Evolutionary conservation across 2,797 vertebrate species (phyloP).

Genomic region (Iguana delicatissima): DNA sequence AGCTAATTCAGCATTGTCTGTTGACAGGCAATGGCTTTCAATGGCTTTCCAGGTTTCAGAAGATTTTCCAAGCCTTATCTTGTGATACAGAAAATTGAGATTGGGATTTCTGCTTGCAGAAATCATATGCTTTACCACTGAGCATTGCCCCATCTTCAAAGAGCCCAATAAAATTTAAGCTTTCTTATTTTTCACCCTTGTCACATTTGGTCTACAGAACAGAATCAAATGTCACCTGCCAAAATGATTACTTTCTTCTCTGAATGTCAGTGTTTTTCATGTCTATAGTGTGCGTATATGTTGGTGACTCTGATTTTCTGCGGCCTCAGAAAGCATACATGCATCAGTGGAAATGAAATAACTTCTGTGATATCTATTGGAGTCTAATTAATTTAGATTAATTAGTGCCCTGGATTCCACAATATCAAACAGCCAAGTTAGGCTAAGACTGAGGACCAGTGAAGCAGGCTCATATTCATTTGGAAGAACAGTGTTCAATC

Average conservation of each 20-base stretch:
- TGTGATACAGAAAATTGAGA: neutral
- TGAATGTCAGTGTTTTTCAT: neutral
- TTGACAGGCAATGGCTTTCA: neutral
- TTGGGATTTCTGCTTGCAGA: neutral
- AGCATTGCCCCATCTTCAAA: neutral
- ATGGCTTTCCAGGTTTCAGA: neutral
- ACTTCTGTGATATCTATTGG: neutral
- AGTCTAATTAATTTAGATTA: neutral
- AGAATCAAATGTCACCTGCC: neutral
- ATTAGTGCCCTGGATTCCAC: neutral
- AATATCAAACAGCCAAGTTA: neutral
- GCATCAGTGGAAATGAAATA: constrained; percentile 8
- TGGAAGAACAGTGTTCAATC: constrained; percentile 3
- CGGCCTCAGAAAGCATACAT: neutral
- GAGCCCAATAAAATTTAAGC: neutral
- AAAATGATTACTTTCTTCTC: neutral
- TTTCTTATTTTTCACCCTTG: neutral
- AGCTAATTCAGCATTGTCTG: neutral
- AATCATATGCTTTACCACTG: neutral
- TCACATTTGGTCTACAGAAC: neutral
- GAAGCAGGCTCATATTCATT: neutral
- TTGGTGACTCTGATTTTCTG: neutral
- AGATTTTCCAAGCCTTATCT: neutral
- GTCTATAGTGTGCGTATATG: neutral
- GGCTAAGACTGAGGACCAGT: neutral